Percentiles rank a stretch among this genome's conserved stretches.
These are phyloP conservation scores for Eupsilia transversa DNA, from an alignment of 2,888 invertebrate genomes.

Conservation along the genomic window DNA sequence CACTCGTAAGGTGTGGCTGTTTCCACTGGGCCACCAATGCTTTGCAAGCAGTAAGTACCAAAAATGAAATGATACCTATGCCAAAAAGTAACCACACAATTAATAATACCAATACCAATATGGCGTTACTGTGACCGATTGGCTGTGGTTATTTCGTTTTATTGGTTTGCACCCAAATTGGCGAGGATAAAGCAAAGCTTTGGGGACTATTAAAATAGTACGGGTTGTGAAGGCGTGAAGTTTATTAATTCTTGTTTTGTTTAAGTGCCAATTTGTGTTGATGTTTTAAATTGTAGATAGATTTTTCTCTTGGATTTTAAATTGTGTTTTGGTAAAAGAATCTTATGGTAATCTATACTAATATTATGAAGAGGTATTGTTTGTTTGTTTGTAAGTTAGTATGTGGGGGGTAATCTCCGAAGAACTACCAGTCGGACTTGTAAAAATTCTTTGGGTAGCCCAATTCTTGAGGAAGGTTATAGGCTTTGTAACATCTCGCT, in stretches of 20 bases:
- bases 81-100: conserved; percentile 17
- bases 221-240: conserved; percentile 45
- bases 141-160: conserved; percentile 45
- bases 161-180: conserved; percentile 49
- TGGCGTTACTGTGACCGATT: conserved; percentile 49
- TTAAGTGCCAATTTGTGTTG: not conserved
- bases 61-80: not conserved
- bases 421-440: no score
- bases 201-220: conserved; percentile 30
- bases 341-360: no score
- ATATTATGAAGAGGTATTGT: no score
- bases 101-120: conserved; percentile 24
- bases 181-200: conserved; percentile 46
- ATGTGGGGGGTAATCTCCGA: no score
- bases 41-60: not conserved
- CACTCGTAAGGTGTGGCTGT: no score
- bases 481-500: no score
- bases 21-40: no score
- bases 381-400: no score
- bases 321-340: no score
- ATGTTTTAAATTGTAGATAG: not conserved
- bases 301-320: not conserved
- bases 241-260: conserved; percentile 18
- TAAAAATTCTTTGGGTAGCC: no score
- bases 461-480: no score